phyloP scores from a whole-genome alignment of 92 coral and sea anemone genomes.

The Heteractis magnifica region DNA sequence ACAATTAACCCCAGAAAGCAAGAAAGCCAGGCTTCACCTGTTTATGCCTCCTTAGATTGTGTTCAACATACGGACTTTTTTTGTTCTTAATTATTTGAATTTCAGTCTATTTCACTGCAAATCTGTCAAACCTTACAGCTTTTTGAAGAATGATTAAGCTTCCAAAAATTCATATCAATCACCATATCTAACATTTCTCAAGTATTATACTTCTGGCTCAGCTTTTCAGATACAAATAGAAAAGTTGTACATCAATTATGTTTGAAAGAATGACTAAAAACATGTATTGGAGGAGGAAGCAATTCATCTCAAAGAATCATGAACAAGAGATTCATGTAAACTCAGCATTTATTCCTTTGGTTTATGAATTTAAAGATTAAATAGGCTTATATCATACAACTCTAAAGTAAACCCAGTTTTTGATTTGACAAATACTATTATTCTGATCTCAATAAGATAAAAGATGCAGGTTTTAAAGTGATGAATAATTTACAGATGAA shows the following conservation, averaged over 20 bases:
- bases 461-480: neutral
- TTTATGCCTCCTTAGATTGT: neutral
- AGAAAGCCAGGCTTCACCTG: neutral
- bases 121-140: neutral
- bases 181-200: neutral
- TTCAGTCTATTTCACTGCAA: neutral
- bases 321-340: neutral
- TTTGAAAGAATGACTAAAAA: neutral
- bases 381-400: neutral
- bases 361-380: neutral
- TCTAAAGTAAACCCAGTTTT: neutral
- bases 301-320: too few species aligned
- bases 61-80: neutral
- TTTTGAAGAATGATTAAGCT: neutral
- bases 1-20: neutral
- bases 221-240: neutral
- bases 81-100: neutral
- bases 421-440: neutral
- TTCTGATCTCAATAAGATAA: neutral
- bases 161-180: neutral
- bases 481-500: neutral
- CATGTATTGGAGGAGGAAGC: neutral
- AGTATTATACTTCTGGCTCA: neutral
- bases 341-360: neutral
- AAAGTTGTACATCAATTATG: neutral